A percentile compares a stretch with the other conserved stretches of the same genome.
These are phyloP conservation scores for Festucalex cinctus DNA, from an alignment of 2,113 vertebrate species.

Conservation along the genomic window DNA sequence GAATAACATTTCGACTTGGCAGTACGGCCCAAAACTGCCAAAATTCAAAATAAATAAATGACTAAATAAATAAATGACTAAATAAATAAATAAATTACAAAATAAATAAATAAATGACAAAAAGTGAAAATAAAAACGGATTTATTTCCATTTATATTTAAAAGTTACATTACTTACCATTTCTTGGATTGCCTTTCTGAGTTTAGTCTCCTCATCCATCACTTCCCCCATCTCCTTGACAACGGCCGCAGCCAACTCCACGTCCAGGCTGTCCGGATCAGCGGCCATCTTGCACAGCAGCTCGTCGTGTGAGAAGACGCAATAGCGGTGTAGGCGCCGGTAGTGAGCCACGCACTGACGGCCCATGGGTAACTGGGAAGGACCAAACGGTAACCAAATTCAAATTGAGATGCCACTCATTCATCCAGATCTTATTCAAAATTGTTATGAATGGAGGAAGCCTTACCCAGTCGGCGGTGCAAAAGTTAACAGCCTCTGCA, in stretches of 20 bases:
- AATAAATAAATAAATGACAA: too few species aligned
- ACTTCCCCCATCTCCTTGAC: constrained; percentile 88
- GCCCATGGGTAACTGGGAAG: constrained; percentile 84
- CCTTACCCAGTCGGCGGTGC: constrained; percentile 95
- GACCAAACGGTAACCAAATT: not conserved
- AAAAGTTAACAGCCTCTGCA: constrained; percentile 98
- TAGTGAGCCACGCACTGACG: constrained; percentile 96
- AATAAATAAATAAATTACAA: too few species aligned
- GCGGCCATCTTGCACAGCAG: constrained; percentile 98
- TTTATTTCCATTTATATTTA: too few species aligned
- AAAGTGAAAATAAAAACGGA: too few species aligned
- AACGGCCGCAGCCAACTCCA: constrained; percentile 92
- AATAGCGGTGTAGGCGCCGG: constrained; percentile 87
- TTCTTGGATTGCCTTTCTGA: constrained; percentile 82
- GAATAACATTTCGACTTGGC: too few species aligned
- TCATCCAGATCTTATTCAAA: not conserved
- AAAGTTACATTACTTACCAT: constrained; percentile 80
- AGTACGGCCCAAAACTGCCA: too few species aligned
- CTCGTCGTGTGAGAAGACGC: constrained; percentile 97
- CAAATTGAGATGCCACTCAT: not conserved
- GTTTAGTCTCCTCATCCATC: constrained; percentile 88
- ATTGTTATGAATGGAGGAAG: not conserved
- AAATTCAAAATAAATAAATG: too few species aligned
- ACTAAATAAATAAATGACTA: too few species aligned
- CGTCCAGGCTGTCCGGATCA: constrained; percentile 91